These are phyloP conservation scores for Dasyprocta punctata DNA, from an alignment of 2,113 vertebrate species.

Conservation along the genomic window DNA sequence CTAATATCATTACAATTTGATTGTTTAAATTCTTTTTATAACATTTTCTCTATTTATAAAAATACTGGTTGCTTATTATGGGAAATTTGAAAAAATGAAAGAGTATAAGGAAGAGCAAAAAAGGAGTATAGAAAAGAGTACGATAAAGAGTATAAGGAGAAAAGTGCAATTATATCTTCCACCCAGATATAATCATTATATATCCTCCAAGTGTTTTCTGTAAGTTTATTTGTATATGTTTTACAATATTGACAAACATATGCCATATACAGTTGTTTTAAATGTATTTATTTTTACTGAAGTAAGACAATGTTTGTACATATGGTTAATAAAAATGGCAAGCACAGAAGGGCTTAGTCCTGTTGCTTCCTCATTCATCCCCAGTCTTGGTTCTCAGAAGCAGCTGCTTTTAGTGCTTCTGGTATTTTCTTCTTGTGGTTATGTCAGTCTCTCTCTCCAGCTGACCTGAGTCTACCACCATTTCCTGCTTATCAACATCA, in stretches of 20 bases:
- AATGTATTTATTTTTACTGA: not conserved
- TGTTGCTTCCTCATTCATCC: not conserved
- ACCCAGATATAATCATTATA: not conserved
- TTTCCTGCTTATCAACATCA: slow-evolving; percentile 15
- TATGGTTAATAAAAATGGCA: not conserved
- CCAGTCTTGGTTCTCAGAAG: not conserved
- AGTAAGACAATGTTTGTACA: not conserved
- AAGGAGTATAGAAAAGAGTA: not conserved
- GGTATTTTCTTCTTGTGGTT: slow-evolving; percentile 6
- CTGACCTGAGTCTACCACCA: not conserved
- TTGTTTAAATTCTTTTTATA: slow-evolving; percentile 44
- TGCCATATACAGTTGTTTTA: not conserved
- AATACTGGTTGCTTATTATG: not conserved
- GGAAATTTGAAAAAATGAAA: slow-evolving; percentile 21
- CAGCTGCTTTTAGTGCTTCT: not conserved
- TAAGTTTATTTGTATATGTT: not conserved
- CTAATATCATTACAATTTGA: slow-evolving; percentile 11
- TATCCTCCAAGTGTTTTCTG: slow-evolving; percentile 38
- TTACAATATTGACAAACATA: not conserved
- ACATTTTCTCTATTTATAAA: not conserved
- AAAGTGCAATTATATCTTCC: not conserved
- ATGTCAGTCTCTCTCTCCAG: not conserved
- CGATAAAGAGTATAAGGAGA: not conserved
- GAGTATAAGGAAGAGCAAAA: not conserved
- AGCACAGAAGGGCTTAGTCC: not conserved